phyloP scores from a whole-genome alignment of 92 coral and sea anemone genomes.

The Epizoanthus illoricatus region DNA sequence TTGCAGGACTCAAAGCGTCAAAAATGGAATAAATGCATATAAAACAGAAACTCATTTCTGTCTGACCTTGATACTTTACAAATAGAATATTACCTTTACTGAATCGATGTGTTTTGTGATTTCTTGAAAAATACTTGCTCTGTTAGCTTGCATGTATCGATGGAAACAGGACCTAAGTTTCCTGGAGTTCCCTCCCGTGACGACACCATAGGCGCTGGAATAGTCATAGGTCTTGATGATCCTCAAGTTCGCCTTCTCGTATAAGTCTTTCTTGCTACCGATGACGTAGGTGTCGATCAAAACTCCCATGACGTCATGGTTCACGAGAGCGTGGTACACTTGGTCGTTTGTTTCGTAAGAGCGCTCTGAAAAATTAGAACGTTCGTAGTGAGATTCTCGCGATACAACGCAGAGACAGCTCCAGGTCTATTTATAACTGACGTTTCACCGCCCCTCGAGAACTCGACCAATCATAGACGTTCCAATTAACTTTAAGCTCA shows the following conservation, averaged over 20 bases:
- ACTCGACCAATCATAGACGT: no score
- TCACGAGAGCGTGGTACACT: slow-evolving; percentile 48
- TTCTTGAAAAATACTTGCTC: slow-evolving; percentile 42
- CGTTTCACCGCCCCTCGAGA: no score
- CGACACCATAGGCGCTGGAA: slow-evolving; percentile 64
- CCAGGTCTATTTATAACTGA: no score
- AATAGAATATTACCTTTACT: slow-evolving; percentile 36
- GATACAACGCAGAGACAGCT: neutral
- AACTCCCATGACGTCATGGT: slow-evolving; percentile 52
- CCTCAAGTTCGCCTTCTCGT: slow-evolving; percentile 47
- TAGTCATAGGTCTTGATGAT: slow-evolving; percentile 45
- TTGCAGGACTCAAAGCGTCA: no score
- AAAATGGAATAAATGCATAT: neutral
- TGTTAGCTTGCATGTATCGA: slow-evolving; percentile 46
- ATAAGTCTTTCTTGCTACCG: slow-evolving; percentile 53
- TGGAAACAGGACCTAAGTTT: slow-evolving; percentile 50
- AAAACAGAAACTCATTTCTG: neutral
- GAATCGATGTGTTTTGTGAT: slow-evolving; percentile 30
- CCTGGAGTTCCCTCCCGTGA: slow-evolving; percentile 59
- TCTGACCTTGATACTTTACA: neutral
- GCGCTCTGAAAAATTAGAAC: slow-evolving; percentile 24
- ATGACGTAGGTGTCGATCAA: slow-evolving; percentile 61
- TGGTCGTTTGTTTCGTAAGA: slow-evolving; percentile 47
- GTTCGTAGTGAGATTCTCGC: neutral
- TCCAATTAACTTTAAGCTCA: no score